phyloP scores from a whole-genome alignment of 2,888 invertebrate species.

The Alsophila aescularia region DNA sequence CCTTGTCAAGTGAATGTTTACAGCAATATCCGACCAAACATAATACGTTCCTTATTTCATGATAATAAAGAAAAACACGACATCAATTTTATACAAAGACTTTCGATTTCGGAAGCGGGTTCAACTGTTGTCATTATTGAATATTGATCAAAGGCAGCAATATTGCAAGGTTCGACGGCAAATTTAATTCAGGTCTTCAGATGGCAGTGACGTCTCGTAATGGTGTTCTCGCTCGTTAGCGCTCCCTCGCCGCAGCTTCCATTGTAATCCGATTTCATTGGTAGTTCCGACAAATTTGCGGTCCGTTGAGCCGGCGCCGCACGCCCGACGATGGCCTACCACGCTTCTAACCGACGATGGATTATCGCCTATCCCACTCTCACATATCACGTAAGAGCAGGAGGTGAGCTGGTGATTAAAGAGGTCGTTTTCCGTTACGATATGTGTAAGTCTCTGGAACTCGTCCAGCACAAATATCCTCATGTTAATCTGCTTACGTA shows the following conservation, averaged over 20 bases:
- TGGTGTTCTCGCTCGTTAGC: constrained; percentile 72
- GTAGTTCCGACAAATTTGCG: constrained; percentile 80
- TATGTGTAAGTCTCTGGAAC: constrained; percentile 52
- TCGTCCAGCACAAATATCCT: constrained; percentile 49
- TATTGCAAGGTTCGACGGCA: constrained; percentile 47
- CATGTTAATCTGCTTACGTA: constrained; percentile 56
- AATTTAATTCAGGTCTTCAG: constrained; percentile 59
- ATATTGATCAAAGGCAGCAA: constrained; percentile 34
- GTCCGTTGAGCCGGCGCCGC: constrained; percentile 66
- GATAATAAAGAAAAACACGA: constrained; percentile 22
- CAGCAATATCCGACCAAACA: constrained; percentile 7
- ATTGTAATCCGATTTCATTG: constrained; percentile 78
- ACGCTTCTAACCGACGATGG: constrained; percentile 52
- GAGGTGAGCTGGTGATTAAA: constrained; percentile 54
- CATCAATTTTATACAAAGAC: constrained; percentile 20
- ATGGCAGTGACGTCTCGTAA: constrained; percentile 52
- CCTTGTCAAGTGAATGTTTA: constrained; percentile 9
- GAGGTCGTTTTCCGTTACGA: constrained; percentile 55
- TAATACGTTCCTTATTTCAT: constrained; percentile 16
- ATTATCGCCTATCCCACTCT: constrained; percentile 53
- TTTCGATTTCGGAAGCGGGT: constrained; percentile 23
- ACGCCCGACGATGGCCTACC: constrained; percentile 50
- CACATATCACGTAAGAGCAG: constrained; percentile 42
- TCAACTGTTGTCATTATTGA: constrained; percentile 28
- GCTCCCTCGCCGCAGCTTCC: constrained; percentile 62